These are phyloP conservation scores for Heliconius sara DNA, from an alignment of 2,888 invertebrate species.

Conservation along the genomic window DNA sequence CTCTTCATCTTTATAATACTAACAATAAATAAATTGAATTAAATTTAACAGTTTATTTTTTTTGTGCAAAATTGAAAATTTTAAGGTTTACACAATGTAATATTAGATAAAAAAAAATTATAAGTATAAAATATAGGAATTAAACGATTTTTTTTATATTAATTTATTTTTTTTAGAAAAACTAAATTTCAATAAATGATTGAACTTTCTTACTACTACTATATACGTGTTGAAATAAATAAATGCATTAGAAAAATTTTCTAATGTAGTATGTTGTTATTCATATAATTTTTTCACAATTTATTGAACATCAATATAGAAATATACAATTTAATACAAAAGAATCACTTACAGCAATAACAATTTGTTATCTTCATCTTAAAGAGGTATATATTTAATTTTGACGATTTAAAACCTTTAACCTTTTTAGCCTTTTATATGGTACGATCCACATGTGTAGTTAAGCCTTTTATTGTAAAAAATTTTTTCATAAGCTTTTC, in stretches of 20 bases:
- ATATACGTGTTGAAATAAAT: neutral
- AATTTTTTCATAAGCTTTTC: neutral
- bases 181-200: neutral
- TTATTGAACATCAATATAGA: neutral
- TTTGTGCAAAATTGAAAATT: too few relatives aligned
- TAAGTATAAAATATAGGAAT: neutral
- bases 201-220: too few relatives aligned
- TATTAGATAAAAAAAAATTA: too few relatives aligned
- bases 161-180: neutral
- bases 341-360: slow-evolving; percentile 60
- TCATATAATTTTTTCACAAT: neutral
- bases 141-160: too few relatives aligned
- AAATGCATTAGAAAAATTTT: neutral
- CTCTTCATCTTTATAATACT: too few relatives aligned
- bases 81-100: too few relatives aligned
- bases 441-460: slow-evolving; percentile 63
- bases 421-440: slow-evolving; percentile 67
- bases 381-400: slow-evolving; percentile 76
- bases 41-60: too few relatives aligned
- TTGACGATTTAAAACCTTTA: slow-evolving; percentile 73
- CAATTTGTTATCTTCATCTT: slow-evolving; percentile 70
- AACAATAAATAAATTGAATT: too few relatives aligned
- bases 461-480: neutral
- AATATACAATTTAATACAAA: neutral
- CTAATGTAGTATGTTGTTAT: neutral